Evolutionary conservation across 2,113 vertebrate genomes (phyloP), one percentile per base, ranked within the genome.

Genomic region (Cyprinodon tularosa): DNA sequence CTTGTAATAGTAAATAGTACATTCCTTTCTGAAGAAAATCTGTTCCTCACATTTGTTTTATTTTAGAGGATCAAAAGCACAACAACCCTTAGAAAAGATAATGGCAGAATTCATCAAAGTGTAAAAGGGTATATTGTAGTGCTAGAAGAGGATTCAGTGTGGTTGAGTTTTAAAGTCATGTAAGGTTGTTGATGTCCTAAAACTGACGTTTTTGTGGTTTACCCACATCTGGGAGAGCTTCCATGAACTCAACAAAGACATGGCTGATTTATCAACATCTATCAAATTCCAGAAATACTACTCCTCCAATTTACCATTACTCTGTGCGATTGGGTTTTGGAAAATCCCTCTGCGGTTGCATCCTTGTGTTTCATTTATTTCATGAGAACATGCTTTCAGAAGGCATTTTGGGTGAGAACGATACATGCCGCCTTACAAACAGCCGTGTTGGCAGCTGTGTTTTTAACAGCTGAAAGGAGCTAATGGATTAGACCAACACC

Each of bases 391-490:
- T 84, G 87, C 71, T 89, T 66, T 90, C 88, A 79, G 78, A 81
- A 64, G 72, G 73, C 1, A 4, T 75, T 81, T 39, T 45, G 66
- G 50, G 66, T 77, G 48, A 61, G 68, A 80, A 71, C 48, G 66
- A 63, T 74, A 57, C 71, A 60, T 88, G 65, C 72, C 29, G 70
- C 66, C n/a, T 53, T 85, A 77, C 79, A 86, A 74, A 87, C 81
- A 86, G 81, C 12, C 81, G 84, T 62, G 62, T 40, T 90, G 86
- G 87, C 90, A 89, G 86, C 81, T 10, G 77, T 83, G 87, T 88
- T 88, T 86, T 79, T 72, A 86, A 87, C 84, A 86, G 86, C 76
- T 84, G 84, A 79, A 84, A 64, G 42, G 5, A 84, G 72, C 78
- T 71, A 67, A 78, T 71, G 77, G 82, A 81, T 88, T 76, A 50